phyloP scores from a whole-genome alignment of 1,140 invertebrate genomes.

The Thrips palmi region DNA sequence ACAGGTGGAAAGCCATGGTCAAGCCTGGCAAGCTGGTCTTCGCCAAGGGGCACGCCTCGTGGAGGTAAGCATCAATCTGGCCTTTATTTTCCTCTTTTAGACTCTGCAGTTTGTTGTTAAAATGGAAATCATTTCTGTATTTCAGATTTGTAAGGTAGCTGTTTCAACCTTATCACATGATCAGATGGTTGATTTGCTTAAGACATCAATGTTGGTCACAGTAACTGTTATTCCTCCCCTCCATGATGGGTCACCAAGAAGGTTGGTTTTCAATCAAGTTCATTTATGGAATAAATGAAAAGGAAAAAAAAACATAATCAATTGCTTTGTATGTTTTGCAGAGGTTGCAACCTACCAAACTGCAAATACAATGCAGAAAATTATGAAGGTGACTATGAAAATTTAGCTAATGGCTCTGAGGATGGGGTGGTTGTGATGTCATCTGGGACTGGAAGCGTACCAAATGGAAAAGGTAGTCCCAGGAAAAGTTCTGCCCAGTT shows the following conservation, averaged over 20 bases:
- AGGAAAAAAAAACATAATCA: not conserved
- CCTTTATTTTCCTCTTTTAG: not conserved
- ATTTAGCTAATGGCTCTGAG: constrained; percentile 31
- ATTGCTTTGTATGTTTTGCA: constrained; percentile 18
- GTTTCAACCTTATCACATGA: constrained; percentile 80
- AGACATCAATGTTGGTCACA: constrained; percentile 72
- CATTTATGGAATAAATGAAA: constrained; percentile 2
- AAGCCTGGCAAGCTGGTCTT: constrained; percentile 77
- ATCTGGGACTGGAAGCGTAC: no score
- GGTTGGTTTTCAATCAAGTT: constrained; percentile 21
- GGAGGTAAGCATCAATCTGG: constrained; percentile 33
- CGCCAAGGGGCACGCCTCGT: constrained; percentile 75
- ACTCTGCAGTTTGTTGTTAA: constrained; percentile 12
- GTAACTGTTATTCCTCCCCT: constrained; percentile 66
- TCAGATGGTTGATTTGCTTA: constrained; percentile 83
- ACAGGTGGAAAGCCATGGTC: constrained; percentile 73
- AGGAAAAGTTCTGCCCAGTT: constrained; percentile 22
- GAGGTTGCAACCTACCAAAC: constrained; percentile 46
- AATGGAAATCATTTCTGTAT: constrained; percentile 5
- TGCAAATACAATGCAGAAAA: constrained; percentile 43
- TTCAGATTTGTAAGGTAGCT: constrained; percentile 67
- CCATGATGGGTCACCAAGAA: constrained; percentile 42
- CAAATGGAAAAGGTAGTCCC: constrained; percentile 18
- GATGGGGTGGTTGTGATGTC: no score
- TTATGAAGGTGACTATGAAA: constrained; percentile 55